phyloP scores from a whole-genome alignment of 2,888 invertebrate genomes.

The Eupithecia abbreviata region DNA sequence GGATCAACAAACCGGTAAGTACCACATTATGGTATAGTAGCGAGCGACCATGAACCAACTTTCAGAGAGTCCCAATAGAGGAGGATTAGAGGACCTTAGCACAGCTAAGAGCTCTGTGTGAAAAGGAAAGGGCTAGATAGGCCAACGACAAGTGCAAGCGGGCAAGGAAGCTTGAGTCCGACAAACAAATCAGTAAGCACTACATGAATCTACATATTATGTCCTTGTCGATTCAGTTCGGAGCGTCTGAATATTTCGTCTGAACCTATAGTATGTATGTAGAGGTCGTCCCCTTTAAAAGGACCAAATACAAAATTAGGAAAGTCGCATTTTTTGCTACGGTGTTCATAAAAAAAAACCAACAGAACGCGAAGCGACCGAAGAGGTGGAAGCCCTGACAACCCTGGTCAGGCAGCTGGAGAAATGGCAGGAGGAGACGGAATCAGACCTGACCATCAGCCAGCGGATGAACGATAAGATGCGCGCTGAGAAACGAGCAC shows the following conservation, averaged over 20 bases:
- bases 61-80: slow-evolving; percentile 84
- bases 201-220: background rate
- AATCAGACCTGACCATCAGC: slow-evolving; percentile 85
- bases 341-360: background rate
- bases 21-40: slow-evolving; percentile 43
- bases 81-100: slow-evolving; percentile 81
- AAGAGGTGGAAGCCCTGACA: slow-evolving; percentile 84
- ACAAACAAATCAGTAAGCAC: background rate
- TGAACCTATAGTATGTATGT: background rate
- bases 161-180: slow-evolving; percentile 38
- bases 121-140: slow-evolving; percentile 76
- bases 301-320: background rate
- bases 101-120: slow-evolving; percentile 77
- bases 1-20: slow-evolving; percentile 70
- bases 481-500: slow-evolving; percentile 79
- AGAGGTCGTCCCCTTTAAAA: background rate
- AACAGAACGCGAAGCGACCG: slow-evolving; percentile 80
- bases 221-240: background rate
- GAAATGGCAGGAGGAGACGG: slow-evolving; percentile 86
- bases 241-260: background rate
- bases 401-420: slow-evolving; percentile 83
- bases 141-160: slow-evolving; percentile 75
- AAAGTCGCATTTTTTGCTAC: background rate
- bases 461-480: slow-evolving; percentile 87
- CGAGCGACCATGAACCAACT: slow-evolving; percentile 84